Base-by-base conservation (phyloP, 2,797 vertebrate species). In the Psittacula derbiana region DNA sequence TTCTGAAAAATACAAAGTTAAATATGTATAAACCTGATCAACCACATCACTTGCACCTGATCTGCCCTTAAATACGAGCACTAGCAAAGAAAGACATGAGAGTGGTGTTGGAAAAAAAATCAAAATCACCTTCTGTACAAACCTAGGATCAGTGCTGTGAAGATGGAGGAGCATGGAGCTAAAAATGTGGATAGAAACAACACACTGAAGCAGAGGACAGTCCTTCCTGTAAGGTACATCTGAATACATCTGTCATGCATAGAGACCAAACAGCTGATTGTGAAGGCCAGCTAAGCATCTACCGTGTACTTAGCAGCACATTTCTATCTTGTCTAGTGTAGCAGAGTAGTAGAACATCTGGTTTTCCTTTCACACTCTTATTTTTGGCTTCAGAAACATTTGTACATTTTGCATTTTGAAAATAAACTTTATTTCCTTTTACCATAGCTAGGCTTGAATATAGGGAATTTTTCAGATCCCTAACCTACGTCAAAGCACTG, bases 1-100 rank as follows among this genome's bases (percentile, higher is more conserved):
- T 74, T 60, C 44, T 53, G 43, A 53, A 80, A 80, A 50, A 46
- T 18, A n/a, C 15, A 5, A 65, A 69, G 19, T 31, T 53, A 78
- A 86, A n/a, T 25, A 46, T 8, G 21, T 6, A 46, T 27, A 84
- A 64, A 17, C 16, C 23, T 0, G 0, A 1, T 1, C 5, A 17
- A 78, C n/a, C 21, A 23, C 10, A 12, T 74, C 24, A n/a, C 17
- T 40, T 10, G 24, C 30, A 53, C 8, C 30, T 43, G 36, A 6
- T 66, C 50, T 76, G 50, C 47, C 52, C 46, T 57, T 58, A n/a
- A 44, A 49, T 15, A 40, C 1, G 11, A 47, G 14, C 14, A 4
- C 27, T 71, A 46, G 24, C 2, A 2, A 50, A 50, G 8, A 46
- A 15, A 28, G 11, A n/a, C 16, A 28, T 1, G 25, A 78, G 17